Evolutionary conservation across 2,113 vertebrate genomes (phyloP).

Genomic region (Charina bottae): DNA sequence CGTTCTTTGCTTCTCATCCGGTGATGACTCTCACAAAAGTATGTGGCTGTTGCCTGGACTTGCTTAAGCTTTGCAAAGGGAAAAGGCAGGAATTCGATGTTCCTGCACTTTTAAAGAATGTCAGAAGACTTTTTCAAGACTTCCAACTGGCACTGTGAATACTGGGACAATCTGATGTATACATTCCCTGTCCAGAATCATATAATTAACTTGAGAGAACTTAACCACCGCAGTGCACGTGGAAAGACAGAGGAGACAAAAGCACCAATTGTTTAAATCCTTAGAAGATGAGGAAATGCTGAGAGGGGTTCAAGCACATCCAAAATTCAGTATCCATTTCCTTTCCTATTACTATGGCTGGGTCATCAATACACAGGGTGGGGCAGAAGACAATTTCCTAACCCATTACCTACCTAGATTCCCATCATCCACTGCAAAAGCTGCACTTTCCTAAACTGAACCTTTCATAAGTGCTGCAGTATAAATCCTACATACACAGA

Average conservation of each 20-base stretch:
- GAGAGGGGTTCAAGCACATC: neutral
- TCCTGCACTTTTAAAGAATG: conserved; percentile 66
- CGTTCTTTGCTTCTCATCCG: conserved; percentile 52
- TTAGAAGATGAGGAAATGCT: rapidly evolving
- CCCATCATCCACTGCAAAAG: neutral
- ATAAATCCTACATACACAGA: neutral
- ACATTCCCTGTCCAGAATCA: conserved; percentile 52
- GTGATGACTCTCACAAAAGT: conserved; percentile 69
- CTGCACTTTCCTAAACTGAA: neutral
- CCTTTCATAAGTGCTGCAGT: neutral
- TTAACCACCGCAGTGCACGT: neutral
- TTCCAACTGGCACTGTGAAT: conserved; percentile 49
- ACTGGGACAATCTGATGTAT: conserved; percentile 42
- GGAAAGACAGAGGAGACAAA: neutral
- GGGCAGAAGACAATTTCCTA: neutral
- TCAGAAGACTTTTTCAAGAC: conserved; percentile 53
- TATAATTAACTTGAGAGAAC: conserved; percentile 65
- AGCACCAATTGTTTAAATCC: conserved; percentile 24
- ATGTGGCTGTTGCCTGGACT: conserved; percentile 79
- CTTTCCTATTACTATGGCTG: neutral
- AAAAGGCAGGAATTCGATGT: conserved; percentile 70
- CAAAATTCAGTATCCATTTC: neutral
- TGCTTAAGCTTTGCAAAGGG: conserved; percentile 70
- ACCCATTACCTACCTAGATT: neutral
- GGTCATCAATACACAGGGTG: neutral